Conservation (phyloP, 2,797 vertebrate genomes). For the Furcifer pardalis region DNA sequence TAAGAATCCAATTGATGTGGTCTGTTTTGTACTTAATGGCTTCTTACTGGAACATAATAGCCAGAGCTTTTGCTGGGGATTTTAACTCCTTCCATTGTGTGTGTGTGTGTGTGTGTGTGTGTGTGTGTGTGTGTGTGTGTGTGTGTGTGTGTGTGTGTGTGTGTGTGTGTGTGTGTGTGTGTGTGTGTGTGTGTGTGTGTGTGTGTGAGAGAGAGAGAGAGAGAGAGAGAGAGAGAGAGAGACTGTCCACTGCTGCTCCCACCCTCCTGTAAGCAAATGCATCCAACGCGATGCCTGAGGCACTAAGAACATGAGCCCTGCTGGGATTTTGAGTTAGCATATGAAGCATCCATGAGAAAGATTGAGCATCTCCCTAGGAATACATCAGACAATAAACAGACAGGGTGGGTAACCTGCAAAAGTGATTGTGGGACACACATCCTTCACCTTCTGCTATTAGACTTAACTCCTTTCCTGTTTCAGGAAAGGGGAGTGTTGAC, state of each 20-base stretch:
- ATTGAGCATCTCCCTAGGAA: background rate
- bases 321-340: constrained; percentile 27
- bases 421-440: constrained; percentile 24
- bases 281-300: constrained; percentile 17
- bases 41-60: constrained; percentile 42
- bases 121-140: too few species aligned
- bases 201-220: too few species aligned
- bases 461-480: constrained; percentile 27
- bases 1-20: constrained; percentile 25
- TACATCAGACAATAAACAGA: constrained; percentile 16
- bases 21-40: constrained; percentile 16
- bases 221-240: too few species aligned
- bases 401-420: constrained; percentile 38
- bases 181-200: too few species aligned
- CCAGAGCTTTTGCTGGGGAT: constrained; percentile 31
- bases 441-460: background rate
- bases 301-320: constrained; percentile 5
- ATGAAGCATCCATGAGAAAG: constrained; percentile 2
- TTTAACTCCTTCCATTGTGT: constrained; percentile 40
- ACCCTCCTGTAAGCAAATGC: constrained; percentile 16
- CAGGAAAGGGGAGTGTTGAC: background rate
- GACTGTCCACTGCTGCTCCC: constrained; percentile 6
- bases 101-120: too few species aligned
- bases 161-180: too few species aligned
- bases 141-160: too few species aligned